Percentiles rank a stretch among this genome's conserved stretches.
Evolutionary conservation across 2,797 vertebrate species (phyloP).

Genomic region (Anguilla anguilla): DNA sequence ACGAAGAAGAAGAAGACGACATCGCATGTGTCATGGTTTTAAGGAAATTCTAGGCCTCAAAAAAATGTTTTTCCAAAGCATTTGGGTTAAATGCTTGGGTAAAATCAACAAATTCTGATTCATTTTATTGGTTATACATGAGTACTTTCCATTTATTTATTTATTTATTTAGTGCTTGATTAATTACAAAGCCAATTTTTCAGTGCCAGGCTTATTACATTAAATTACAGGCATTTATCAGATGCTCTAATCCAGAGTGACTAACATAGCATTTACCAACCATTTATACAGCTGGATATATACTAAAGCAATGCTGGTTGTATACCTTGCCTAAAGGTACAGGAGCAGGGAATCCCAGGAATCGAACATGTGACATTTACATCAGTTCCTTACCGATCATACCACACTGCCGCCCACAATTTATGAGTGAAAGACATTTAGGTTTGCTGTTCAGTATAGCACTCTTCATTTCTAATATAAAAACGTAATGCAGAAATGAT

Average conservation of each 20-base stretch:
- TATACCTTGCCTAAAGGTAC: too few relatives aligned
- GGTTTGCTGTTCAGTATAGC: background rate
- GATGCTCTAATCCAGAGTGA: too few relatives aligned
- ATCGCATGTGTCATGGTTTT: background rate
- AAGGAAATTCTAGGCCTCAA: background rate
- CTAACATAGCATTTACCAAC: too few relatives aligned
- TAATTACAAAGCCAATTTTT: slow-evolving; percentile 28
- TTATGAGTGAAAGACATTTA: too few relatives aligned
- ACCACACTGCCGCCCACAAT: too few relatives aligned
- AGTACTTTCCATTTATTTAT: background rate
- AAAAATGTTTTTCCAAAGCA: background rate
- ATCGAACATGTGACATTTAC: too few relatives aligned
- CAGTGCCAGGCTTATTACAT: background rate
- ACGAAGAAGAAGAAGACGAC: background rate
- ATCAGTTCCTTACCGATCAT: too few relatives aligned
- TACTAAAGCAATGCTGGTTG: background rate
- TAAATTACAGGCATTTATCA: too few relatives aligned
- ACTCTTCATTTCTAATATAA: background rate
- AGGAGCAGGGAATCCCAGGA: too few relatives aligned
- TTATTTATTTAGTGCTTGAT: background rate
- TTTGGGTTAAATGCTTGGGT: too few relatives aligned
- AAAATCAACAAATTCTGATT: too few relatives aligned
- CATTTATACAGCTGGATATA: too few relatives aligned
- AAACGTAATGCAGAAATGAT: background rate
- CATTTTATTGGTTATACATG: background rate